Conservation (phyloP, 2,797 vertebrate species). For the Oreonectes daqikongensis region DNA sequence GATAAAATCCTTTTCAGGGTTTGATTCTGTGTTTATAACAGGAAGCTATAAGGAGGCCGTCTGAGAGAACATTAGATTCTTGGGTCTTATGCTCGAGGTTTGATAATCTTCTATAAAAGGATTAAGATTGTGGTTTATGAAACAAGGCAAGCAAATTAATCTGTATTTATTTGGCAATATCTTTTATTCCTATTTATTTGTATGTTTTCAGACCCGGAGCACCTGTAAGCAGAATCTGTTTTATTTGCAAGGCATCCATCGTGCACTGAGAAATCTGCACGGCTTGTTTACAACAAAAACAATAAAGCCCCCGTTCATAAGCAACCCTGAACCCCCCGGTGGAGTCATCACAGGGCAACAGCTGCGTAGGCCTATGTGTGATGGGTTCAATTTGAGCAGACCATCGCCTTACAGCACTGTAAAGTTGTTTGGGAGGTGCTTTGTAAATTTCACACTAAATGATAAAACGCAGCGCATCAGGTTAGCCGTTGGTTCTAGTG, state of each 20-base stretch:
- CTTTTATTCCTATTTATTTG: background rate
- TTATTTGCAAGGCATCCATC: background rate
- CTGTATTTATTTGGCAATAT: background rate
- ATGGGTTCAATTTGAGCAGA: background rate
- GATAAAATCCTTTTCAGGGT: background rate
- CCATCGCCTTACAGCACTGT: background rate
- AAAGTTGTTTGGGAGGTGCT: background rate
- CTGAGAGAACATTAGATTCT: background rate
- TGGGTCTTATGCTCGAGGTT: background rate
- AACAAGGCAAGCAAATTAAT: background rate
- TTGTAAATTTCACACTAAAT: background rate
- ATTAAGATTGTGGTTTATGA: background rate
- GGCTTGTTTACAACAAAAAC: slow-evolving; percentile 1
- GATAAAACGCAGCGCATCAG: background rate
- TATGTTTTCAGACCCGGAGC: background rate
- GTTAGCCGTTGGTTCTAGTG: background rate
- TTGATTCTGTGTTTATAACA: background rate
- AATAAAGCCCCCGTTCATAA: background rate
- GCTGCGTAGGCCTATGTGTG: background rate
- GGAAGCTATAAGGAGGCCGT: background rate
- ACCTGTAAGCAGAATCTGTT: background rate
- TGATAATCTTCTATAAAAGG: background rate
- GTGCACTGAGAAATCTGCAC: background rate
- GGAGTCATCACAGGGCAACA: background rate
- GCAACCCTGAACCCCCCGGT: background rate